phyloP scores from a whole-genome alignment of 2,113 vertebrate species.

The Sinocyclocheilus maitianheensis region DNA sequence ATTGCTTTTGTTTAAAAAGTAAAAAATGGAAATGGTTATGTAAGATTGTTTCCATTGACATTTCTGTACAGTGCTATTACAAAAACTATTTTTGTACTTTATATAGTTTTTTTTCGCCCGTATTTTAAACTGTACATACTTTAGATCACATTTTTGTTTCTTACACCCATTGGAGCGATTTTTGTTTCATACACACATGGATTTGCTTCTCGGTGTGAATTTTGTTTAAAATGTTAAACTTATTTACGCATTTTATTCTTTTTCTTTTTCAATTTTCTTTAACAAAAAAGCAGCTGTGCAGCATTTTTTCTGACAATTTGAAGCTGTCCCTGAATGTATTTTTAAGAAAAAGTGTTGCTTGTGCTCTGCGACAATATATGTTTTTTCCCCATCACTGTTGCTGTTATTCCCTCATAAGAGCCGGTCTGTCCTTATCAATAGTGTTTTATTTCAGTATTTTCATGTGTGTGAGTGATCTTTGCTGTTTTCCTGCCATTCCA shows the following conservation, averaged over 20 bases:
- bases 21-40: conserved; percentile 28
- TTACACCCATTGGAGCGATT: not conserved
- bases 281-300: conserved; percentile 23
- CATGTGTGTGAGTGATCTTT: not conserved
- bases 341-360: conserved; percentile 1
- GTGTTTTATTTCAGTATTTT: conserved; percentile 18
- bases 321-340: conserved; percentile 39
- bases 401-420: not conserved
- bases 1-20: conserved; percentile 27
- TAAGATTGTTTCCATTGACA: conserved; percentile 26
- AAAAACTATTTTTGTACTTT: conserved; percentile 62
- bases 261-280: not conserved
- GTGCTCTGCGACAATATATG: not conserved
- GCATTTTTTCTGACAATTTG: conserved; percentile 12
- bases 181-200: not conserved
- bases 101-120: conserved; percentile 40
- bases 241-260: not conserved
- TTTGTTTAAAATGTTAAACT: not conserved
- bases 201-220: conserved; percentile 8
- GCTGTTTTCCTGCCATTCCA: not conserved
- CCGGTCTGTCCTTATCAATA: not conserved
- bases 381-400: not conserved
- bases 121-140: conserved; percentile 59
- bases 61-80: conserved; percentile 55
- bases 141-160: conserved; percentile 36